Evolutionary conservation across 2,797 vertebrate genomes (phyloP), one percentile per base, ranked within the genome.

Genomic region (Chloroceryle amazona): DNA sequence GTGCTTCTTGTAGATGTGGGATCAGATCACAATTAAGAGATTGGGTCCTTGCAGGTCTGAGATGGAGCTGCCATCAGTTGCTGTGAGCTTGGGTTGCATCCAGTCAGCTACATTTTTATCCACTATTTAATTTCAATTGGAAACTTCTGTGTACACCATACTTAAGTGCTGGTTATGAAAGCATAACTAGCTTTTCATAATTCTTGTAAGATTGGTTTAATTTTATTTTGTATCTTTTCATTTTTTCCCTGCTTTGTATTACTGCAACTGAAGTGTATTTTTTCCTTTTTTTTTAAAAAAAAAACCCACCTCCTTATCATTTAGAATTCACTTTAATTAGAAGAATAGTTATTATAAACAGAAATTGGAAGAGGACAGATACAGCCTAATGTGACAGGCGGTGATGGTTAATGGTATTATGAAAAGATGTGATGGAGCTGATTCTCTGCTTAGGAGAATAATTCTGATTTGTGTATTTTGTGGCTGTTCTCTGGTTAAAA

Each of bases 121-220:
- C 35, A 37, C 8, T 76, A 13, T 51, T 91, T 73, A 76, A 62
- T 66, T 91, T 54, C n/a, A 70, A 0, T 47, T 74, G 68, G 41
- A 39, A 72, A 16, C 25, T 68, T 67, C 67, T 79, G 11, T 0
- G 0, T 68, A 12, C 2, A 1, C 33, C 78, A 20, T 60, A 17
- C 16, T 28, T 46, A 87, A 72, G 14, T 47, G 29, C 31, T 55
- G 29, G 13, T 68, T 90, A 58, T 23, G 55, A 83, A 90, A 61
- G 17, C 28, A 25, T 46, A 60, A 28, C 11, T 71, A 41, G 26
- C 52, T 72, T 89, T 63, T n/a, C 8, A 2, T 52, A 71, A 19
- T 78, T 41, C 28, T 52, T 73, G 2, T 68, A 57, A 73, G 28
- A 31, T 52, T 61, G 9, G 6, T 67, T 90, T 62, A 51, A 29